Evolutionary conservation across 2,888 invertebrate species (phyloP).

Genomic region (Spatulosminthurus flaviceps): DNA sequence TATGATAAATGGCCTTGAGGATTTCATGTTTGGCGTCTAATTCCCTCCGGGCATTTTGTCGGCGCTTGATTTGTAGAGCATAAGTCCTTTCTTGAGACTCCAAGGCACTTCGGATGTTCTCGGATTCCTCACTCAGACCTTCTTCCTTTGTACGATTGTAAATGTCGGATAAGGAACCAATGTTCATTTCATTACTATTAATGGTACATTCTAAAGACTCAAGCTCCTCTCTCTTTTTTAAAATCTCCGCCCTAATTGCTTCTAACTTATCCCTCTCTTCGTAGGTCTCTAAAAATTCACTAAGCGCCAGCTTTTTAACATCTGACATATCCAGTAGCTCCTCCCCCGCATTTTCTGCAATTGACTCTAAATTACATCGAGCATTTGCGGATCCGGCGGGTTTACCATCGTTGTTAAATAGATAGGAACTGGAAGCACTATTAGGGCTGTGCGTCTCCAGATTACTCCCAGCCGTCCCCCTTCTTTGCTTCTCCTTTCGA

Average conservation of each 20-base stretch:
- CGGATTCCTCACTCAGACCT: constrained; percentile 39
- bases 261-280: constrained; percentile 50
- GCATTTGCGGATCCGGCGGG: too few relatives aligned
- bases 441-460: background rate
- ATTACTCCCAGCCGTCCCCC: constrained; percentile 28
- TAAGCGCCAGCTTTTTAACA: constrained; percentile 54
- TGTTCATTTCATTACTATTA: constrained; percentile 36
- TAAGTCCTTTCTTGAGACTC: constrained; percentile 52
- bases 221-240: constrained; percentile 51
- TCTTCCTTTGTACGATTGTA: constrained; percentile 31
- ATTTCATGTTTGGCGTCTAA: constrained; percentile 45
- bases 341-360: constrained; percentile 2
- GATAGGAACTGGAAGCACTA: too few relatives aligned
- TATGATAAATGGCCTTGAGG: constrained; percentile 71
- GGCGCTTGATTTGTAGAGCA: constrained; percentile 53
- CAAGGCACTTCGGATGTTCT: constrained; percentile 40
- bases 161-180: constrained; percentile 35
- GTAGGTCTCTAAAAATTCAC: constrained; percentile 55
- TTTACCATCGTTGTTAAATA: too few relatives aligned
- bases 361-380: too few relatives aligned
- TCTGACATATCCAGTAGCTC: constrained; percentile 34
- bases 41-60: constrained; percentile 46
- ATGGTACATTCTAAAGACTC: constrained; percentile 50
- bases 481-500: constrained; percentile 44
- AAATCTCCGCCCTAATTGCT: constrained; percentile 42